phyloP scores from a whole-genome alignment of 2,888 invertebrate genomes.

The Eledone cirrhosa region DNA sequence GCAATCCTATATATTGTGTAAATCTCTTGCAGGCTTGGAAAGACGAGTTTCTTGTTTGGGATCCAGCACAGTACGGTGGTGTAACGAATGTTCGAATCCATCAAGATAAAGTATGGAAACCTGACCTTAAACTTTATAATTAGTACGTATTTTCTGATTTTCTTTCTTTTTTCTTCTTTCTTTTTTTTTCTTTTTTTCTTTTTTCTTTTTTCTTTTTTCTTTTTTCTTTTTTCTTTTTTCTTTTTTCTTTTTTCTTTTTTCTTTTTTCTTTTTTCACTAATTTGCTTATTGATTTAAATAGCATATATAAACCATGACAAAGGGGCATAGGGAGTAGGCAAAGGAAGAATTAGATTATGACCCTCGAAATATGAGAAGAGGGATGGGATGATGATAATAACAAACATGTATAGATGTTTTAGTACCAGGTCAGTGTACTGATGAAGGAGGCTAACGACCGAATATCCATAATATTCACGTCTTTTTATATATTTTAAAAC shows the following conservation, averaged over 20 bases:
- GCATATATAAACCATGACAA: too few species aligned
- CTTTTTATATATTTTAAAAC: too few species aligned
- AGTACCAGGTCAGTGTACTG: too few species aligned
- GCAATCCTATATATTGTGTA: too few species aligned
- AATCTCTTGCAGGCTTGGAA: background rate
- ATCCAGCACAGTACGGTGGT: slow-evolving; percentile 3
- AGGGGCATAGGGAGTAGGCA: too few species aligned
- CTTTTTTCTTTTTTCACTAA: background rate
- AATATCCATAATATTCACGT: too few species aligned
- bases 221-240: background rate
- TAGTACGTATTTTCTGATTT: slow-evolving; percentile 16
- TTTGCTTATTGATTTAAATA: too few species aligned
- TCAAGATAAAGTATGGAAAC: slow-evolving; percentile 25
- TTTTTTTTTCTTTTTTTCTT: background rate
- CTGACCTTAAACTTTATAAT: slow-evolving; percentile 24
- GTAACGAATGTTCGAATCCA: slow-evolving; percentile 15
- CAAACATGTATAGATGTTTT: too few species aligned
- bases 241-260: background rate
- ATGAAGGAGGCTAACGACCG: too few species aligned
- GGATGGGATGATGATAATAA: too few species aligned
- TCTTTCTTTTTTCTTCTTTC: background rate
- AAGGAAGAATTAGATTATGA: too few species aligned
- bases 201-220: background rate
- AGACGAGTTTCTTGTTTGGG: slow-evolving; percentile 25
- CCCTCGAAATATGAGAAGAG: too few species aligned